These are phyloP conservation scores for Apolygus lucorum DNA, from an alignment of 1,140 invertebrate species.

Conservation along the genomic window DNA sequence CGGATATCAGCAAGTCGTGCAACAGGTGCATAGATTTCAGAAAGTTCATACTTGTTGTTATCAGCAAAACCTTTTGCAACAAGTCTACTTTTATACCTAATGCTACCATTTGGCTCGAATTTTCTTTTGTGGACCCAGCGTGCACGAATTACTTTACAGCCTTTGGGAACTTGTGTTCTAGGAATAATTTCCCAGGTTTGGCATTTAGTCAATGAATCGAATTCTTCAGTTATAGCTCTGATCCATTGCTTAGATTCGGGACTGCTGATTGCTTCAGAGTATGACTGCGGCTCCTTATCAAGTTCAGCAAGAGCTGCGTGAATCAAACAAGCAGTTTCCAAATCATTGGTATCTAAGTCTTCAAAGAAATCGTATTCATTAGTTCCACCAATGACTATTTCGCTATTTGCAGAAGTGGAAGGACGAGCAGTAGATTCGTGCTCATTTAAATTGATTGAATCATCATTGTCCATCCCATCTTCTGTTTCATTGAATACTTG, in stretches of 20 bases:
- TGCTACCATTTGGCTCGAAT: background rate
- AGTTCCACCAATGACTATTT: background rate
- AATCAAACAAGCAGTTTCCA: background rate
- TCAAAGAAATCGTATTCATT: background rate
- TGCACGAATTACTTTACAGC: background rate
- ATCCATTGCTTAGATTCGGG: background rate
- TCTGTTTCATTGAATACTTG: background rate
- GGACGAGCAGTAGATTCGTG: no score
- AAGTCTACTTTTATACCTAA: background rate
- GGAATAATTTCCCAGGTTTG: background rate
- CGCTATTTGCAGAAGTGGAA: background rate
- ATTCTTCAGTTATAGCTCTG: background rate
- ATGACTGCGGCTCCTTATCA: background rate
- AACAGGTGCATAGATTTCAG: background rate
- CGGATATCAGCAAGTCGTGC: background rate
- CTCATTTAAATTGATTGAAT: no score
- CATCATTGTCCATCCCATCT: background rate
- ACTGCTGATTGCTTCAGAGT: background rate
- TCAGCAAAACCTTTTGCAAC: background rate
- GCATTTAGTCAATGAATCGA: background rate
- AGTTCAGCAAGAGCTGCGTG: background rate
- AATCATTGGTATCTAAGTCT: background rate
- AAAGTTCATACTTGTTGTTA: background rate
- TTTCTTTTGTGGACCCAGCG: background rate
- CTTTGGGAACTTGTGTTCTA: background rate